A percentile compares a stretch with the other conserved stretches of the same genome.
Evolutionary conservation across 2,113 vertebrate species (phyloP).

Genomic region (Paracanthobrama guichenoti): DNA sequence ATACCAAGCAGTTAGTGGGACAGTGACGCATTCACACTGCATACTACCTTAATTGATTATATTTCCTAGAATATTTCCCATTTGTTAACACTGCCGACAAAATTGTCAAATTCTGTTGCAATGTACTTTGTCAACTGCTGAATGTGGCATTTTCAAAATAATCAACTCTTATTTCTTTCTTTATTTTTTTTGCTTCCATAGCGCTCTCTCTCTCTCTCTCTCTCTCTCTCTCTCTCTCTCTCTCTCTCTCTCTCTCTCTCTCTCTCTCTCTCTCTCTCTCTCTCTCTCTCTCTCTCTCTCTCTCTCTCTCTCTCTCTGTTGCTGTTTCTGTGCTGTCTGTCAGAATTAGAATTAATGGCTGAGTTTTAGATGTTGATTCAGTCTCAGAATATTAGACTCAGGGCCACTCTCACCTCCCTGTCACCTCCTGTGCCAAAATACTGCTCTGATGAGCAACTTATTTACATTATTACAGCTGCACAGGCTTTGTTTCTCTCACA

Average conservation of each 20-base stretch:
- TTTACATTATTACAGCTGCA: slow-evolving; percentile 16
- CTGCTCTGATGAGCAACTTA: slow-evolving; percentile 29
- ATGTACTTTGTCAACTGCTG: neutral
- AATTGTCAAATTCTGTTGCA: neutral
- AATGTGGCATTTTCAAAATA: slow-evolving; percentile 29
- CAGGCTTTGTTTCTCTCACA: neutral
- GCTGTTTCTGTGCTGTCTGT: slow-evolving; percentile 22
- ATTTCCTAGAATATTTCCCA: neutral
- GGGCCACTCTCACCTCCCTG: neutral
- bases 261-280: neutral
- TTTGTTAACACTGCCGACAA: neutral
- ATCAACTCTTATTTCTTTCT: slow-evolving; percentile 12
- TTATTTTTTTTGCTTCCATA: neutral
- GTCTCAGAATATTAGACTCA: slow-evolving; percentile 24
- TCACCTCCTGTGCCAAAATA: slow-evolving; percentile 2
- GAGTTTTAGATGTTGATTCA: slow-evolving; percentile 35
- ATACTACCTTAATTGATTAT: neutral
- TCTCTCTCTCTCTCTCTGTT: neutral
- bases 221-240: no score
- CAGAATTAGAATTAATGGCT: slow-evolving; percentile 31
- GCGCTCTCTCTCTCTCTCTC: no score
- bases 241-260: no score
- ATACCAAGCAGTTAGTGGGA: neutral
- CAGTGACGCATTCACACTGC: neutral
- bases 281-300: neutral